phyloP scores from a whole-genome alignment of 2,797 vertebrate species.

The Hylomyscus alleni region DNA sequence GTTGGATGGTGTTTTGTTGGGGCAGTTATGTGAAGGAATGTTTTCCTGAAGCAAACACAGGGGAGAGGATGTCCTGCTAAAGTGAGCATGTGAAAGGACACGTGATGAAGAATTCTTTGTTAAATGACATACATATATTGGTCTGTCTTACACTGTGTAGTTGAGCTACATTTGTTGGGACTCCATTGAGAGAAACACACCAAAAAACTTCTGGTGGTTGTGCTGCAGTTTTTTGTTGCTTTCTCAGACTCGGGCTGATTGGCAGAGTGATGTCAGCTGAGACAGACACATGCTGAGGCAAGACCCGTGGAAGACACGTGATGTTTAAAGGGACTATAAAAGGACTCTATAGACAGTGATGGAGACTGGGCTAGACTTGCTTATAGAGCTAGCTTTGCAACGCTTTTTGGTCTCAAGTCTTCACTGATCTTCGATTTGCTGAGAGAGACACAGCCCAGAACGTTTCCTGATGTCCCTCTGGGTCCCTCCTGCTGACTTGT shows the following conservation, averaged over 20 bases:
- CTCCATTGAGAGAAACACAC: background rate
- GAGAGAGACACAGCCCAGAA: background rate
- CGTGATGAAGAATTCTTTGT: background rate
- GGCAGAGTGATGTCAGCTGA: background rate
- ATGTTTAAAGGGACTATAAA: background rate
- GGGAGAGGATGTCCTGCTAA: background rate
- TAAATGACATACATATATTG: too few species aligned
- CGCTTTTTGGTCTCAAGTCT: background rate
- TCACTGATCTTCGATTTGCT: background rate
- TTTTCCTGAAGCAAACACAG: background rate
- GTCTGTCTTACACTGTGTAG: too few species aligned
- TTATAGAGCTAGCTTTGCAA: background rate
- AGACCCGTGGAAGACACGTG: background rate
- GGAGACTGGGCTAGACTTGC: background rate
- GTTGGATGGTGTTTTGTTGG: background rate
- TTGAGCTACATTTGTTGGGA: background rate
- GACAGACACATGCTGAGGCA: background rate
- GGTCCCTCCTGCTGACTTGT: background rate
- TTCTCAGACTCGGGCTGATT: background rate
- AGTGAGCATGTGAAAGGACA: background rate
- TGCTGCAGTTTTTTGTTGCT: background rate
- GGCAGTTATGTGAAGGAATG: background rate
- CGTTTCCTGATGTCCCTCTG: background rate
- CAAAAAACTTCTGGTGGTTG: background rate
- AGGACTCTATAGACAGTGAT: background rate